These are phyloP conservation scores for Philantomba maxwellii DNA, from an alignment of 2,113 vertebrate genomes.

Conservation along the genomic window DNA sequence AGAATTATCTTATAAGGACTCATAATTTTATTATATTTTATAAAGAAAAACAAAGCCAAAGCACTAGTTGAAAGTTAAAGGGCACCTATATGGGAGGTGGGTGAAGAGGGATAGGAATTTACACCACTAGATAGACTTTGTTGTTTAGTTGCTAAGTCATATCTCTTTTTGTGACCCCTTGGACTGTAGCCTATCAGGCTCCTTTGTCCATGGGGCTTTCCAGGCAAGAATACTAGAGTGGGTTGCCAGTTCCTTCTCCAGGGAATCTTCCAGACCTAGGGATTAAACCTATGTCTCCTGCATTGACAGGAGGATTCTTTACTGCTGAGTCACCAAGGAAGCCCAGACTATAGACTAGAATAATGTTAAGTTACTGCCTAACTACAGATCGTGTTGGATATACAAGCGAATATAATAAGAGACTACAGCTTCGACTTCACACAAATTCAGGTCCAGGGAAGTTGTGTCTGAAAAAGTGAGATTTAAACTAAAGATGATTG, in stretches of 20 bases:
- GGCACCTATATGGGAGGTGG: rapidly evolving
- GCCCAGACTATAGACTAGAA: neutral
- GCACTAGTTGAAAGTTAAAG: neutral
- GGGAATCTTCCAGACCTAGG: neutral
- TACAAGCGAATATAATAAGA: neutral
- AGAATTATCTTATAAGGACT: neutral
- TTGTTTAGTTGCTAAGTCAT: neutral
- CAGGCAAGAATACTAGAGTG: neutral
- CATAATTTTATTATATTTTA: neutral
- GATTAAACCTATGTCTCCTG: neutral
- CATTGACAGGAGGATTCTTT: neutral
- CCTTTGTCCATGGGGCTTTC: neutral
- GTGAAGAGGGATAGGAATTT: neutral
- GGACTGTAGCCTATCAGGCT: neutral
- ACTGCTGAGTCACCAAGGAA: neutral
- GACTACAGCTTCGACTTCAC: neutral
- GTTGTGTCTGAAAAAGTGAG: neutral
- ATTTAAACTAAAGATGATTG: neutral
- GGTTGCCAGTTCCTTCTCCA: neutral
- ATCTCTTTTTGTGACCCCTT: neutral
- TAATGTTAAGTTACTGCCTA: neutral
- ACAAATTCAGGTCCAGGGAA: neutral
- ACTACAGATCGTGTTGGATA: neutral
- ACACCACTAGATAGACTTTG: neutral
- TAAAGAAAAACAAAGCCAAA: neutral